Base-by-base conservation (phyloP, 2,113 vertebrate species). In the Pseudopodoces humilis region DNA sequence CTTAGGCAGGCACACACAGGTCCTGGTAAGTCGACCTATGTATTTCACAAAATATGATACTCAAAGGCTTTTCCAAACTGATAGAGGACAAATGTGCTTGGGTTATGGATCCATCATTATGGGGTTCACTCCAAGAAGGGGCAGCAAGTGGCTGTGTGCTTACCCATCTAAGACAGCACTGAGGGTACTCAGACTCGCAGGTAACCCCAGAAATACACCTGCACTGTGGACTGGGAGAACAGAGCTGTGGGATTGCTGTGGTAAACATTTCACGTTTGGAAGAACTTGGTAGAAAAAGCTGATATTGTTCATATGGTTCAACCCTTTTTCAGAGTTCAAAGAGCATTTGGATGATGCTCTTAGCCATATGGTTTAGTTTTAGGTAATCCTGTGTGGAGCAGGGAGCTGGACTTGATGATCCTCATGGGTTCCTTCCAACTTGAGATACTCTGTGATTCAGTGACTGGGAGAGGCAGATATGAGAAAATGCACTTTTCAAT, bases 221-320 rank as follows among this genome's bases (percentile, higher is more conserved):
- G 20, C 10, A 9, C n/a, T 27, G 21, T 50, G 43, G 18, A 30
- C 23, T 64, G 39, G 25, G 52, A 55, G 28, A 83, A 27, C 11
- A 52, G 43, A 67, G 44, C 47, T 71, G 21, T 56, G 24, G 7
- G 55, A 56, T 28, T 83, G 21, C 63, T 69, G 7, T 8, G 13
- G 41, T 33, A 31, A 69, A 43, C 1, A 15, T 31, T 69, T 62
- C 35, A 49, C 0, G 0, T 77, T 53, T 56, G 35, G 37, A 90
- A 70, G 31, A 56, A 77, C 22, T 63, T 16, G 31, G 37, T 56
- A 53, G 44, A 83, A 63, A 50, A 37, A 43, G 37, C 35, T 67
- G n/a, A 56, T 67, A 37, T 67, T 67, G 33, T 31, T 67, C 41
- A 25, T 80, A 21, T 37, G 27, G 15, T 43, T 83, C 56, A 63